Conservation (phyloP, 2,888 invertebrate species). For the Scaptomyza parva region DNA sequence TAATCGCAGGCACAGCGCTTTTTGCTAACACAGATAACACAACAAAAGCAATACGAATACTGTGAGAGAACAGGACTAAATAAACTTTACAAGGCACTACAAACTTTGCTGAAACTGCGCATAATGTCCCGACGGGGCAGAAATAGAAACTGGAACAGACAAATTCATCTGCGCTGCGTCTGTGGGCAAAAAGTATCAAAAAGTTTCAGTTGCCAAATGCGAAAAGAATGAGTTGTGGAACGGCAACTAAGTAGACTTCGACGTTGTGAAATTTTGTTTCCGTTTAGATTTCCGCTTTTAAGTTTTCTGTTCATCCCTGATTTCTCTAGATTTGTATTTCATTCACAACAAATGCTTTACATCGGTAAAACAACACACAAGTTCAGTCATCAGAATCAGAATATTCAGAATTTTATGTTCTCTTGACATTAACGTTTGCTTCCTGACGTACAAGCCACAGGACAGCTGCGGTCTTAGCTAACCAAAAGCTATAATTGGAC, state of each 20-base stretch:
- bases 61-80: conserved; percentile 19
- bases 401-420: conserved; percentile 7
- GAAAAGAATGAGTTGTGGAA: conserved; percentile 60
- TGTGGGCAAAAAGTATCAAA: conserved; percentile 59
- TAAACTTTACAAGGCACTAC: conserved; percentile 40
- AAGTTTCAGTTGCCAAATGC: conserved; percentile 73
- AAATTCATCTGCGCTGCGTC: conserved; percentile 73
- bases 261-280: conserved; percentile 62
- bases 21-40: conserved; percentile 42
- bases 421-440: conserved; percentile 27
- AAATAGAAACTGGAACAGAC: conserved; percentile 53
- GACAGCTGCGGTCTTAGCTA: not conserved
- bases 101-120: conserved; percentile 68
- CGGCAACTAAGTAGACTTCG: conserved; percentile 12
- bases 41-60: conserved; percentile 28
- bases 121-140: conserved; percentile 61
- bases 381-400: not conserved
- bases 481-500: not conserved
- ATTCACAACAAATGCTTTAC: conserved; percentile 64
- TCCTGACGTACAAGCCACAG: not conserved
- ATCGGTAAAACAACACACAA: not conserved
- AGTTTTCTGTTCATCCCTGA: conserved; percentile 49
- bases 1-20: conserved; percentile 76
- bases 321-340: conserved; percentile 74
- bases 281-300: conserved; percentile 61